Conservation (phyloP, 2,797 vertebrate genomes). For the Tauraco hartlaubi region DNA sequence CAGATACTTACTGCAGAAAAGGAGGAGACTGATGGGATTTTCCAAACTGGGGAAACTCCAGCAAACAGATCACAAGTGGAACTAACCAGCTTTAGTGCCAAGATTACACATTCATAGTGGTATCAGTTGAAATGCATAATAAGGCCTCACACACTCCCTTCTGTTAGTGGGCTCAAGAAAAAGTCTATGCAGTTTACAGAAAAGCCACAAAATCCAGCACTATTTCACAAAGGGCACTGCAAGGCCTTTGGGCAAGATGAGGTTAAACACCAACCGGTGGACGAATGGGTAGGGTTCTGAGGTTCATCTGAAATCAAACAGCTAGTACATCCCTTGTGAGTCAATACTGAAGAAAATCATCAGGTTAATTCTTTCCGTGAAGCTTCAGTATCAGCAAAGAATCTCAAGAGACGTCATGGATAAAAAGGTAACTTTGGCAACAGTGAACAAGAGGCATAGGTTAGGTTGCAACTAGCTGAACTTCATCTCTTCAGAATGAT, state of each 20-base stretch:
- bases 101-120: constrained; percentile 11
- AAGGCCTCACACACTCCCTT: not conserved
- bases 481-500: not conserved
- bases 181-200: not conserved
- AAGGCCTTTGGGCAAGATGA: not conserved
- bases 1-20: constrained; percentile 46
- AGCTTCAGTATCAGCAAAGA: not conserved
- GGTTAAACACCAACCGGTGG: not conserved
- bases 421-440: not conserved
- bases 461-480: not conserved
- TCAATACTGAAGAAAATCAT: not conserved
- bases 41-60: constrained; percentile 41
- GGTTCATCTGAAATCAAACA: constrained; percentile 1
- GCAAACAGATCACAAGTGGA: not conserved
- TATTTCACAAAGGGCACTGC: not conserved
- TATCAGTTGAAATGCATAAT: not conserved
- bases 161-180: not conserved
- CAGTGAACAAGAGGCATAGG: not conserved
- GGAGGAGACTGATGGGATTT: constrained; percentile 18
- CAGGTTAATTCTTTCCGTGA: not conserved
- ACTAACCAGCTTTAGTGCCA: constrained; percentile 38
- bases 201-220: not conserved
- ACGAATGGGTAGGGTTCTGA: not conserved
- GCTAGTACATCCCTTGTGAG: not conserved
- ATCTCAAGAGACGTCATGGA: fast-evolving